phyloP scores from a whole-genome alignment of 2,797 vertebrate genomes.

The Setipinna tenuifilis region DNA sequence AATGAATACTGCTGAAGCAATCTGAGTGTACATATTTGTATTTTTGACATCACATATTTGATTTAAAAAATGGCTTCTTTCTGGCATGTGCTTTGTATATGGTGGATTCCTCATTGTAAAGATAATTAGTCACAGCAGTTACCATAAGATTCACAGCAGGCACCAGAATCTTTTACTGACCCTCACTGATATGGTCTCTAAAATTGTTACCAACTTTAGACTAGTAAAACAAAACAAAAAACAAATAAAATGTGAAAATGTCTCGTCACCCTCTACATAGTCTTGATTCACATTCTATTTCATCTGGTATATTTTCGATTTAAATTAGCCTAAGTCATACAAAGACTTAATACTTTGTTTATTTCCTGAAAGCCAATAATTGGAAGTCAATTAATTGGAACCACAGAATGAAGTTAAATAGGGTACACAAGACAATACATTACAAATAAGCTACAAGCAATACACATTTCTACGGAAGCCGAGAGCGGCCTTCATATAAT shows the following conservation, averaged over 20 bases:
- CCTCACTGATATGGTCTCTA: background rate
- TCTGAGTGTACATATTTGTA: conserved; percentile 1
- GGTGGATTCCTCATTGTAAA: background rate
- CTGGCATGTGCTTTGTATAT: background rate
- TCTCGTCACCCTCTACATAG: no score
- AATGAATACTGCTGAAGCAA: background rate
- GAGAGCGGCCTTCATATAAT: no score
- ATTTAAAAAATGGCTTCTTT: background rate
- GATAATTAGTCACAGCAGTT: background rate
- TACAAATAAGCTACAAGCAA: no score
- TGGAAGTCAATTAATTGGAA: background rate
- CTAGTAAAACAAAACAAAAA: background rate
- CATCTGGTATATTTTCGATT: no score
- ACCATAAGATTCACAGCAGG: background rate
- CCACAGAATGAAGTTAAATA: background rate
- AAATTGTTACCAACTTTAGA: background rate
- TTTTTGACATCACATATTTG: background rate
- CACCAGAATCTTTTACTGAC: background rate
- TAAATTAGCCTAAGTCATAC: no score
- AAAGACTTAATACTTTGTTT: no score
- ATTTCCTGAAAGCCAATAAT: background rate
- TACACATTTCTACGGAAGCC: no score
- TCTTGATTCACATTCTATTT: no score
- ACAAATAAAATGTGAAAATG: background rate
- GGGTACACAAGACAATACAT: background rate